Conservation (phyloP, 2,797 vertebrate genomes). For the Oophaga sylvatica region DNA sequence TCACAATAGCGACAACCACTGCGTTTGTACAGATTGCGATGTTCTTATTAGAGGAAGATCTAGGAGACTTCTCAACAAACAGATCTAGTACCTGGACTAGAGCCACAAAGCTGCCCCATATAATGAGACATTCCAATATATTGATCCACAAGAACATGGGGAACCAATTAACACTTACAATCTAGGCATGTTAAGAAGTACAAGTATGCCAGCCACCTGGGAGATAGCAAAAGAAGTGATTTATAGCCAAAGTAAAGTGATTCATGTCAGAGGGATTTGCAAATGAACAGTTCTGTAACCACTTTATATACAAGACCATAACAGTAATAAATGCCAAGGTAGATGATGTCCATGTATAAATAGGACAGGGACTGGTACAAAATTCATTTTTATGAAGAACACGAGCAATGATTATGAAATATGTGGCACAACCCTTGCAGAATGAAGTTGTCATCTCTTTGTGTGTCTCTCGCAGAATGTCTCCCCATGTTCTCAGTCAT, state of each 20-base stretch:
- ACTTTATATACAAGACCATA: neutral
- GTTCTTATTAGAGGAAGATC: neutral
- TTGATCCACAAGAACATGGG: neutral
- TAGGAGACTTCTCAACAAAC: neutral
- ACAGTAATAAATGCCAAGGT: neutral
- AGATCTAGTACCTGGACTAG: neutral
- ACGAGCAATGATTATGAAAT: neutral
- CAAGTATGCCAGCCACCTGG: neutral
- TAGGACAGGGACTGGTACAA: neutral
- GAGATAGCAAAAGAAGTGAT: neutral
- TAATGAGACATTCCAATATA: neutral
- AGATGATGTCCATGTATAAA: neutral
- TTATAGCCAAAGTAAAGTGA: neutral
- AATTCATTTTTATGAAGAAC: neutral
- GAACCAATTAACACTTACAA: neutral
- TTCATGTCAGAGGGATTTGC: neutral
- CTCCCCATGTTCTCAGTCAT: slow-evolving; percentile 80
- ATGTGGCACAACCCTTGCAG: neutral
- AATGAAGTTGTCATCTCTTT: slow-evolving; percentile 13
- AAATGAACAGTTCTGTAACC: neutral
- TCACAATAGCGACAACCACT: neutral
- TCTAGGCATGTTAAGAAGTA: neutral
- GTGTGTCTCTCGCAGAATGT: slow-evolving; percentile 76
- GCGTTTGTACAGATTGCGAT: neutral
- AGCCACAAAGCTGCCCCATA: neutral